A percentile compares a stretch with the other conserved stretches of the same genome.
phyloP scores from a whole-genome alignment of 30 jellyfish, hydroid and myxozoan species.

The Haliclystus octoradiatus region DNA sequence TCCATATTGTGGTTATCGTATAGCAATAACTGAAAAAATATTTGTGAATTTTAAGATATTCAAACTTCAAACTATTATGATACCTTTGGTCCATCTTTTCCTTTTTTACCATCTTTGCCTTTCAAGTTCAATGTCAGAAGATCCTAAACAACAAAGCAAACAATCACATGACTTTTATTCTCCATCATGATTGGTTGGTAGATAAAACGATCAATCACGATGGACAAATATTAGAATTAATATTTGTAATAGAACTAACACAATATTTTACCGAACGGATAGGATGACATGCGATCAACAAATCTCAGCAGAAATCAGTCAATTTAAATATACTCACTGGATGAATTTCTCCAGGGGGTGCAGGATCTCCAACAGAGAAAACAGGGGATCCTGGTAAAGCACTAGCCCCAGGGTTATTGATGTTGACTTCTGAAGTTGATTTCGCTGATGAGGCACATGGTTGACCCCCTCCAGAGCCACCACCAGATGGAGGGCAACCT shows the following conservation, averaged over 20 bases:
- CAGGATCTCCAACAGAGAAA: constrained; percentile 92
- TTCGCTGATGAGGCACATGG: constrained; percentile 32
- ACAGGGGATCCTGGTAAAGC: constrained; percentile 90
- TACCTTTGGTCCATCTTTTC: constrained; percentile 97
- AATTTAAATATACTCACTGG: constrained; percentile 39
- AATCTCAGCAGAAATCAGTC: no score
- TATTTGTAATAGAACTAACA: no score
- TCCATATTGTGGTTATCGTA: no score
- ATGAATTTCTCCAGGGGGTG: constrained; percentile 94
- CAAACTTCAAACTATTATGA: no score
- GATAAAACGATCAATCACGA: no score
- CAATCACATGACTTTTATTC: no score
- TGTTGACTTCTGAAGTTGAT: constrained; percentile 70
- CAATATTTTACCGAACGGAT: no score
- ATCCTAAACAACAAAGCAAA: constrained; percentile 50
- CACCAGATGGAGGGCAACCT: constrained; percentile 19
- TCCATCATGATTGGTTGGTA: no score
- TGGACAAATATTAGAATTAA: no score
- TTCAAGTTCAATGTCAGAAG: constrained; percentile 82
- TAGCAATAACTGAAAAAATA: no score
- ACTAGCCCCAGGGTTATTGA: constrained; percentile 84
- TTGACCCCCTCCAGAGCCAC: constrained; percentile 63
- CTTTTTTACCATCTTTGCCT: constrained; percentile 97
- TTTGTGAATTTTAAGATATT: no score
- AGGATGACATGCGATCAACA: no score